A percentile compares a stretch with the other conserved stretches of the same genome.
Conservation (phyloP, 2,888 invertebrate genomes). For the Epistrophe eligans region DNA sequence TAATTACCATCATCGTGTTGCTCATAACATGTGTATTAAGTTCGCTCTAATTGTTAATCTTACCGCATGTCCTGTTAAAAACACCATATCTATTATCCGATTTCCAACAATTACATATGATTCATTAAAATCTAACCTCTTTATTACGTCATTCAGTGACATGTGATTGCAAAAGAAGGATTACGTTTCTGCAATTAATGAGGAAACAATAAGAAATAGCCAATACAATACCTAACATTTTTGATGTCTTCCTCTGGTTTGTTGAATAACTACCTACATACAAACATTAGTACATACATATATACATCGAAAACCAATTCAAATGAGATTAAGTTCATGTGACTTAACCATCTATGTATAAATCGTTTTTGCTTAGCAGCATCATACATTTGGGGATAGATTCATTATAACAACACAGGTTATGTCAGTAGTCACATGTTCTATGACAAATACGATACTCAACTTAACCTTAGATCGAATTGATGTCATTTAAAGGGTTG, state of each 20-base stretch:
- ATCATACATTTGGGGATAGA: not conserved
- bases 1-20: no score
- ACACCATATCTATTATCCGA: no score
- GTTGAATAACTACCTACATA: not conserved
- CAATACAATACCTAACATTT: not conserved
- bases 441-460: not conserved
- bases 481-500: not conserved
- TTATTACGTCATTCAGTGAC: not conserved
- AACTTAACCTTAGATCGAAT: not conserved
- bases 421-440: slow-evolving; percentile 11
- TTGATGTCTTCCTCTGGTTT: not conserved
- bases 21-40: no score
- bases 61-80: no score
- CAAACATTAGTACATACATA: no score
- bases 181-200: not conserved
- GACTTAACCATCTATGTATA: not conserved
- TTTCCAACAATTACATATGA: no score
- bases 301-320: not conserved
- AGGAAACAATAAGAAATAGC: not conserved
- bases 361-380: not conserved
- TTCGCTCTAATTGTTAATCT: no score
- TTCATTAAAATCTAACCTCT: no score
- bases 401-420: not conserved
- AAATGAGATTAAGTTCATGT: slow-evolving; percentile 6
- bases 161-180: not conserved